These are phyloP conservation scores for Psephotus haematonotus DNA, from an alignment of 2,113 vertebrate species.

Conservation along the genomic window DNA sequence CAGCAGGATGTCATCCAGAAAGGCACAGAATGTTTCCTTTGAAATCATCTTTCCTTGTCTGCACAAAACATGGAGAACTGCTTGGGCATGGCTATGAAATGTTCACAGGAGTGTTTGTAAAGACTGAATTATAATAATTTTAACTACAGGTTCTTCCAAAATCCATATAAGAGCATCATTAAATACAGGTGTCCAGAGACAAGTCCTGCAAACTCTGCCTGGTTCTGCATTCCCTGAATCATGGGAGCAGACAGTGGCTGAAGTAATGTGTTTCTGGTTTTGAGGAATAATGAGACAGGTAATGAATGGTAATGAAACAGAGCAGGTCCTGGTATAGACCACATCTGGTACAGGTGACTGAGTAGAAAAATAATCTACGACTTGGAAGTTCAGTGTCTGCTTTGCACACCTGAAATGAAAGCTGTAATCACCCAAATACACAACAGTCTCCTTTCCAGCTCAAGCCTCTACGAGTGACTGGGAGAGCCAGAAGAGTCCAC, in stretches of 20 bases:
- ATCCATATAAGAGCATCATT: not conserved
- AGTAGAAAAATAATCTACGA: not conserved
- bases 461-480: not conserved
- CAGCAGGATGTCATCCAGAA: conserved; percentile 27
- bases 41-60: not conserved
- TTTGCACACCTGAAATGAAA: not conserved
- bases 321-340: not conserved
- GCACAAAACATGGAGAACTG: not conserved
- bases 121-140: not conserved
- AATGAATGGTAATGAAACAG: not conserved
- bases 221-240: not conserved
- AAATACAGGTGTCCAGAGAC: not conserved
- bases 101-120: not conserved
- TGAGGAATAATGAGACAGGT: not conserved
- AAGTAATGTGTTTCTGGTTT: not conserved
- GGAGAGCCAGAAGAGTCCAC: not conserved
- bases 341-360: accelerated
- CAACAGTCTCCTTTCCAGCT: not conserved
- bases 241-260: not conserved
- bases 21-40: not conserved
- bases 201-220: not conserved
- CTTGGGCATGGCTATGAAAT: not conserved
- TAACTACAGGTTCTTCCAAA: not conserved
- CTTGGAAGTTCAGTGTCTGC: not conserved
- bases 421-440: not conserved